Evolutionary conservation across 1,140 invertebrate species (phyloP).

Genomic region (Danaus melanippus): DNA sequence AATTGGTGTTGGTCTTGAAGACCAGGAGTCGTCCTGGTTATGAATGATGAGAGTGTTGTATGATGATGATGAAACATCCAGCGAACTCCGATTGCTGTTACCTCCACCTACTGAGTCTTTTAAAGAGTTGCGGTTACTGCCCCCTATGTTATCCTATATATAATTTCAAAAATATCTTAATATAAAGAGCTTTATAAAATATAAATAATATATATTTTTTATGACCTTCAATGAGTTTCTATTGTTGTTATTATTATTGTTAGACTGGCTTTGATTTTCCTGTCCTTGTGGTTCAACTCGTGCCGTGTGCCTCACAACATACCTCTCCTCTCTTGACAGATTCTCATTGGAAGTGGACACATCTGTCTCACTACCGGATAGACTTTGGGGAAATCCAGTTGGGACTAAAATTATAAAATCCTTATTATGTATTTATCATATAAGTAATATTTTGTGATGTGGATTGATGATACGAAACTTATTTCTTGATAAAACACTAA

Average conservation of each 20-base stretch:
- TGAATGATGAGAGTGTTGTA: conserved; percentile 88
- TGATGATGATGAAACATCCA: conserved; percentile 82
- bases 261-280: conserved; percentile 78
- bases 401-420: conserved; percentile 40
- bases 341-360: conserved; percentile 93
- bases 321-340: conserved; percentile 87
- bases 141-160: conserved; percentile 65
- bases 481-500: not conserved
- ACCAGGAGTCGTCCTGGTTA: conserved; percentile 80
- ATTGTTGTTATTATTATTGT: conserved; percentile 44
- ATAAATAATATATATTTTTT: conserved; percentile 4
- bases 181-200: conserved; percentile 8
- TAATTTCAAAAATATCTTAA: not conserved
- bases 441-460: too few species aligned
- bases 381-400: conserved; percentile 79
- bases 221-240: conserved; percentile 65
- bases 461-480: too few species aligned
- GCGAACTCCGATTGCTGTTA: conserved; percentile 81
- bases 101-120: conserved; percentile 79
- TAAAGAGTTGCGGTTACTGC: conserved; percentile 78
- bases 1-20: conserved; percentile 61
- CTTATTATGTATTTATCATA: not conserved
- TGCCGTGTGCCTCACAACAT: conserved; percentile 85
- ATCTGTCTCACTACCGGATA: conserved; percentile 91
- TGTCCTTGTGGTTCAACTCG: conserved; percentile 94